Base-by-base conservation (phyloP, 2,888 invertebrate species). In the Megaustenia siamemsis region DNA sequence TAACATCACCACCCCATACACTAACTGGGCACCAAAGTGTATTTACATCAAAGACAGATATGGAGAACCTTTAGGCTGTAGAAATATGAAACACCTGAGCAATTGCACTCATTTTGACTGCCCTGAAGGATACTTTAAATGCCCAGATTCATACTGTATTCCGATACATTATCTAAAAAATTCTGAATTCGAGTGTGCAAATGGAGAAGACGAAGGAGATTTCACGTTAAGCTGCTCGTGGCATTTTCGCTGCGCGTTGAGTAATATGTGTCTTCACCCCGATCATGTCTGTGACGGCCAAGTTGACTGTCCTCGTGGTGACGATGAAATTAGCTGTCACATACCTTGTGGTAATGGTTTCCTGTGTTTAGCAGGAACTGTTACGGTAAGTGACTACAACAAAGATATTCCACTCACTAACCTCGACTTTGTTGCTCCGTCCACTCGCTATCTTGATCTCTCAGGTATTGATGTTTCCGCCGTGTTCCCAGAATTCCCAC, bases 201-300 rank as follows among this genome's bases (percentile, higher is more conserved):
- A 77, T 18, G 83, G 83, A 49, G 83, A 83, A 35, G 83, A 83
- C 56, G 83, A 83, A 69, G 53, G 40, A 8, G 40, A 28, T 40
- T 35, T 45, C 2, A 45, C 24, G 0, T 8, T 66, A 24, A 1
- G 2, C 1, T 68, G 66, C n/a, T 77, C 68, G 1, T 68, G 69
- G 10, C 38, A 83, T 28, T 83, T 66, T 56, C 28, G 35, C 6
- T 83, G 83, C 53, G 38, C 43, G 18, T 21, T 10, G 21, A 69
- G 35, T 40, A 38, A 28, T 15, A 43, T 69, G 3, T 77, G 63
- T 53, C n/a, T 83, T 10, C 82, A 82, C 32, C 82, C 82, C 28
- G 82, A 82, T 32, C 53, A 49, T 24, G 63, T 82, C 3, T 82
- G 82, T 53, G 75, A 82, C 60, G 24, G 45, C 12, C 68, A 82